Evolutionary conservation across 1,140 invertebrate genomes (phyloP).

Genomic region (Drosophila nikananu): DNA sequence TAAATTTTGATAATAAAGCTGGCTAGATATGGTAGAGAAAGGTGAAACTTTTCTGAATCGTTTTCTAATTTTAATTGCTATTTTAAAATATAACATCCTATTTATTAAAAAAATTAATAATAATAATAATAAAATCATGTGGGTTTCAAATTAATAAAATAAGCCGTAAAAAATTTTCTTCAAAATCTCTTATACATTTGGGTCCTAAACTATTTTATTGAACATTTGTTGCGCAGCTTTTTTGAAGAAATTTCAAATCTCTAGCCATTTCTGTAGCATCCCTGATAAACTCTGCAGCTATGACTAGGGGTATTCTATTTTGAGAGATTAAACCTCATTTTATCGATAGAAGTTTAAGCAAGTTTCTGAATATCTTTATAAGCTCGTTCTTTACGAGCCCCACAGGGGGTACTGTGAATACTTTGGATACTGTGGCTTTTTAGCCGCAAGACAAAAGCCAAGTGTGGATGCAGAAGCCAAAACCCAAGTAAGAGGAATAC

Average conservation of each 20-base stretch:
- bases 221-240: background rate
- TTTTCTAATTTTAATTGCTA: too few species aligned
- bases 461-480: conserved; percentile 17
- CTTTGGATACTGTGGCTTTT: background rate
- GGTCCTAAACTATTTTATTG: background rate
- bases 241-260: rapidly evolving
- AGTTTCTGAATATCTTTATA: too few species aligned
- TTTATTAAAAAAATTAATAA: background rate
- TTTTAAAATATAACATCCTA: too few species aligned
- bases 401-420: background rate
- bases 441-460: conserved; percentile 19
- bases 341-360: background rate
- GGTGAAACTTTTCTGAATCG: too few species aligned
- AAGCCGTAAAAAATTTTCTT: background rate
- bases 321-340: background rate
- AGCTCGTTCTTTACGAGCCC: background rate
- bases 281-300: background rate
- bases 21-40: background rate
- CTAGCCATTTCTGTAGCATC: background rate
- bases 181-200: background rate
- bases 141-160: background rate
- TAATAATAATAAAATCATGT: background rate
- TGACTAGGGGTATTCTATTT: background rate
- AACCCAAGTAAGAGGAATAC: conserved; percentile 21
- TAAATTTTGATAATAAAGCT: background rate